Conservation (phyloP, 2,797 vertebrate genomes). For the Thaleichthys pacificus region DNA sequence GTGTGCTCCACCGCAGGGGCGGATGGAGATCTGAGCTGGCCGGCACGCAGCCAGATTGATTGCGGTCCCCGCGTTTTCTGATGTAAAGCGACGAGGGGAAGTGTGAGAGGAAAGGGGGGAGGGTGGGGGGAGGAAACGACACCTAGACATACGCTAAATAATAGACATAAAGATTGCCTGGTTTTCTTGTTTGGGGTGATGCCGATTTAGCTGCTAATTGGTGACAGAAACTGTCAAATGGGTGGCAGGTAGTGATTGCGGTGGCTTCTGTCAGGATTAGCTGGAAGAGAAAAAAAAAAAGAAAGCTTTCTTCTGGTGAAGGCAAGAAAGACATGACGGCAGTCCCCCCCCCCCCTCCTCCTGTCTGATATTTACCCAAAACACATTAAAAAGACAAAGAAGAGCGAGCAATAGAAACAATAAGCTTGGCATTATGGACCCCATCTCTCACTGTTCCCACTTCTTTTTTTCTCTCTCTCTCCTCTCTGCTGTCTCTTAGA, state of each 20-base stretch:
- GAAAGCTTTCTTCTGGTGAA: slow-evolving; percentile 84
- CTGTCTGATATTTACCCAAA: slow-evolving; percentile 92
- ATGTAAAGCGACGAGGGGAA: slow-evolving; percentile 65
- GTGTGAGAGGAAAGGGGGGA: slow-evolving; percentile 54
- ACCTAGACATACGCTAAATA: slow-evolving; percentile 74
- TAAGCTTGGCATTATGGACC: slow-evolving; percentile 79
- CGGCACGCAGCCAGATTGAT: slow-evolving; percentile 73
- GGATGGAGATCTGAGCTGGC: slow-evolving; percentile 58
- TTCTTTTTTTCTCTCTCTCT: slow-evolving; percentile 41
- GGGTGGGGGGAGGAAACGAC: slow-evolving; percentile 60
- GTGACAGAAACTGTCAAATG: slow-evolving; percentile 99
- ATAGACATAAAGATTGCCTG: slow-evolving; percentile 80
- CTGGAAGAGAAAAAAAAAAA: slow-evolving; percentile 80
- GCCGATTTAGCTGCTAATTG: slow-evolving; percentile 99
- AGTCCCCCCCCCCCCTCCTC: slow-evolving; percentile 61
- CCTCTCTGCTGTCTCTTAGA: slow-evolving; percentile 80
- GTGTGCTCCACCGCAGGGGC: slow-evolving; percentile 55
- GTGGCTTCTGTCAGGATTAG: slow-evolving; percentile 91
- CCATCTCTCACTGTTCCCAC: slow-evolving; percentile 61
- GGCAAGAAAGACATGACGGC: slow-evolving; percentile 79
- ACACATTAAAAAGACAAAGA: slow-evolving; percentile 91
- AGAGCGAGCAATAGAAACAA: slow-evolving; percentile 79
- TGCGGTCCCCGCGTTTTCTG: slow-evolving; percentile 79
- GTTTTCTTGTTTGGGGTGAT: slow-evolving; percentile 89
- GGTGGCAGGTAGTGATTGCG: slow-evolving; percentile 90